Evolutionary conservation across 2,888 invertebrate species (phyloP), one percentile per base, ranked within the genome.

Genomic region (Erebia aethiops): DNA sequence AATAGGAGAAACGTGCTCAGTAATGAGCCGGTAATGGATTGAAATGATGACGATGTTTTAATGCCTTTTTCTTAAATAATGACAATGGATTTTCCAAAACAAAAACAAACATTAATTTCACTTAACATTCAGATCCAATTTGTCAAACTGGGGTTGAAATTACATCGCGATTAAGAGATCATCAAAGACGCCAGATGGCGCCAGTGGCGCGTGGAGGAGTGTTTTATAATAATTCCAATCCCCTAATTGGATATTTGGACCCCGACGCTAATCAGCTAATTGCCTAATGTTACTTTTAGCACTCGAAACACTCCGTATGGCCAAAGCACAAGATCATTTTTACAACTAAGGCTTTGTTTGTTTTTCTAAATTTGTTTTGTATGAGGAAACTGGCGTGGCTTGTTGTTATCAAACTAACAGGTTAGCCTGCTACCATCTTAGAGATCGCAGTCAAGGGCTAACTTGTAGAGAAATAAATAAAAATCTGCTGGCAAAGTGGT

Each of bases 151-250:
- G 43, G 58, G 62, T 41, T 62, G 57, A 57, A 68, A 68, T 66
- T 57, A 68, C 43, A 71, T 35, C 43, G 11, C 52, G 14, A 67
- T 67, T 70, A 68, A 60, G 67, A 71, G 67, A 56, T 71, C 72
- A 90, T 89, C 87, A 87, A 84, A 80, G 84, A 83, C 76, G 73
- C 90, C 91, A 91, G 90, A 91, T 91, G 91, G 85, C 90, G 77
- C 66, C 72, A 74, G 71, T 68, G 76, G 77, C 77, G 82, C 83
- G 80, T 85, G 84, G 86, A 83, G 83, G 77, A 83, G 79, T 84
- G 86, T 87, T 89, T 86, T 84, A 89, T 85, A 88, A 88, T 89
- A 84, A 91, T 88, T 89, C 85, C 86, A 86, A 91, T 91, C 84
- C 82, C 82, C 86, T 90, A 90, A 91, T 89, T 89, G 87, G 82